Conservation (phyloP, 2,888 invertebrate genomes). For the Aphrophora alni region DNA sequence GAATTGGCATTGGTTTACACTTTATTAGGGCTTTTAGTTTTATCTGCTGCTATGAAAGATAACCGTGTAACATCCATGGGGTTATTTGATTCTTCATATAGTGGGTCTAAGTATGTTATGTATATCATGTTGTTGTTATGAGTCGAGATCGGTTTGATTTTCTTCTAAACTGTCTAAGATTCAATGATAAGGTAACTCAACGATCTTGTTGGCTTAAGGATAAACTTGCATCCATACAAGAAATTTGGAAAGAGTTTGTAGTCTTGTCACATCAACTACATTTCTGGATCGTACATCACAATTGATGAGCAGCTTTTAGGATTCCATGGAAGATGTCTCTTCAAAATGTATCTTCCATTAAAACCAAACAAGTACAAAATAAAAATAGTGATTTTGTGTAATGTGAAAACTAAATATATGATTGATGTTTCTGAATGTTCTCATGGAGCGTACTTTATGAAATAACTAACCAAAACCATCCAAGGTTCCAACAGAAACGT, state of each 20-base stretch:
- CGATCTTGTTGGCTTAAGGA: background rate
- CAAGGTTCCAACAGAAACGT: no score
- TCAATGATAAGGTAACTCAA: conserved; percentile 22
- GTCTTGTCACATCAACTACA: conserved; percentile 18
- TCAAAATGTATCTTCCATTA: conserved; percentile 26
- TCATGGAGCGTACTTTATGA: no score
- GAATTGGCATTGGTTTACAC: no score
- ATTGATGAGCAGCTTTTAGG: conserved; percentile 30
- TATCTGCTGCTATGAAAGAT: no score
- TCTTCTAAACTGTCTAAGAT: conserved; percentile 24
- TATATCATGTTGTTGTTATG: no score
- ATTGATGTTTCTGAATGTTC: no score
- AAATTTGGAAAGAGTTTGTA: conserved; percentile 27
- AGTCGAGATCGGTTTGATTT: conserved; percentile 31
- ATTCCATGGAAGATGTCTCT: conserved; percentile 25
- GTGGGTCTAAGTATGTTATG: no score
- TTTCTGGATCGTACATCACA: conserved; percentile 16
- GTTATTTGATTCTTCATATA: no score
- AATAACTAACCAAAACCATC: no score
- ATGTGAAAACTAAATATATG: conserved; percentile 35
- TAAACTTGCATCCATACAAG: conserved; percentile 15
- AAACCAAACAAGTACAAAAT: conserved; percentile 32
- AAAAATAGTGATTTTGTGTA: conserved; percentile 30
- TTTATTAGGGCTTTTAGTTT: no score
- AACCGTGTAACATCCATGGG: no score